Evolutionary conservation across 2,113 vertebrate species (phyloP), one percentile per base, ranked within the genome.

Genomic region (Lipophrys pholis): DNA sequence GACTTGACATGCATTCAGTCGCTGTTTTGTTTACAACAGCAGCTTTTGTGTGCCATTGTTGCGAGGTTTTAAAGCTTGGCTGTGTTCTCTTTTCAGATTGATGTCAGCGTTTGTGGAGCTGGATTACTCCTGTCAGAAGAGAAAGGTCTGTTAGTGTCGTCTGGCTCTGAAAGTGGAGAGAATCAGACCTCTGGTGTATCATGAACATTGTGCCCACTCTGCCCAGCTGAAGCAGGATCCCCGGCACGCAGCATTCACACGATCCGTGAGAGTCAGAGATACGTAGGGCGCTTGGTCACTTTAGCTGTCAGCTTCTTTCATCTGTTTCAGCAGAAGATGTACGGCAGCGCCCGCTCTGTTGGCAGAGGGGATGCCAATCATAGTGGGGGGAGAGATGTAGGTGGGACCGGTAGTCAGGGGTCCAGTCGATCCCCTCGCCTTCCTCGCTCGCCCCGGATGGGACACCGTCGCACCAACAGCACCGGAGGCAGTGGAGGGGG

Each of bases 391-490:
- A 96, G 95, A 87, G 90, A 93, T 73, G 85, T 78, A 67, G 64
- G 88, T 14, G 68, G 85, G n/a, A 14, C 72, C 7, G 69, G 73
- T 85, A 94, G 74, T 87, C 97, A 98, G 93, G 97, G 96, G 70
- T 96, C 98, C 1, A 96, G 98, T 11, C 96, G 96, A 14, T 99
- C 98, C 5, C 98, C 98, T 14, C 88, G 96, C 38, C 95, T 99
- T 82, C 98, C 98, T 1, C 95, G 97, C 5, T 99, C 98, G 6
- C 98, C 98, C 1, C 95, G 98, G 16, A 92, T 99, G 92, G 97
- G 98, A 64, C 98, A 99, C 71, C 95, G 97, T 2, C 95, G 98
- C 65, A 99, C 98, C 89, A 99, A 98, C 87, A 99, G 97, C 83
- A 99, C 96, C 0, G 97, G 97, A 7, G 98, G 98, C 61, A 95